phyloP scores from a whole-genome alignment of 2,113 vertebrate species.

The Irena cyanogastra region DNA sequence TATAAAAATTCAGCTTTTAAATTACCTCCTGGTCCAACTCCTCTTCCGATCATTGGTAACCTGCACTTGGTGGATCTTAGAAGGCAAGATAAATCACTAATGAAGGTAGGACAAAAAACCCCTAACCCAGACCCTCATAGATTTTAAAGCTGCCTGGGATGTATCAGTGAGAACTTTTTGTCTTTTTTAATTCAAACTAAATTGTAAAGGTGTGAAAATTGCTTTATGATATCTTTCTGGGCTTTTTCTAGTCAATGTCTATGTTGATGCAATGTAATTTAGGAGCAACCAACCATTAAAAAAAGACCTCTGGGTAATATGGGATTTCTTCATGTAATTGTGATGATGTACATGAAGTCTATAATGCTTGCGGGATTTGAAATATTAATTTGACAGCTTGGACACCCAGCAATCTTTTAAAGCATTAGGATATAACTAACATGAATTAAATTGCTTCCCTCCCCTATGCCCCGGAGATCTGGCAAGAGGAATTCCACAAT shows the following conservation, averaged over 20 bases:
- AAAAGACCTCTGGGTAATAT: neutral
- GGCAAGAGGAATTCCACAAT: neutral
- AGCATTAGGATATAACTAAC: neutral
- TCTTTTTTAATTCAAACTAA: neutral
- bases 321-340: slow-evolving; percentile 20
- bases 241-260: neutral
- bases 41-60: slow-evolving; percentile 72
- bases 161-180: neutral
- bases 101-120: slow-evolving; percentile 62
- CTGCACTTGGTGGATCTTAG: slow-evolving; percentile 70
- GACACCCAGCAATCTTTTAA: neutral
- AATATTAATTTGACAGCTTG: slow-evolving; percentile 28
- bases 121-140: neutral
- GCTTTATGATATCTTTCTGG: neutral
- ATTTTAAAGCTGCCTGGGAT: neutral
- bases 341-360: neutral
- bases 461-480: neutral
- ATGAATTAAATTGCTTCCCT: neutral
- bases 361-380: neutral
- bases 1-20: slow-evolving; percentile 51
- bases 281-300: neutral
- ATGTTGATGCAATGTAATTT: neutral
- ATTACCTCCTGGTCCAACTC: slow-evolving; percentile 68
- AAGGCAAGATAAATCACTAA: slow-evolving; percentile 69
- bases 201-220: neutral